Percentiles rank a stretch among this genome's conserved stretches.
Conservation (phyloP, 2,888 invertebrate species). For the Chrysina gloriosa region DNA sequence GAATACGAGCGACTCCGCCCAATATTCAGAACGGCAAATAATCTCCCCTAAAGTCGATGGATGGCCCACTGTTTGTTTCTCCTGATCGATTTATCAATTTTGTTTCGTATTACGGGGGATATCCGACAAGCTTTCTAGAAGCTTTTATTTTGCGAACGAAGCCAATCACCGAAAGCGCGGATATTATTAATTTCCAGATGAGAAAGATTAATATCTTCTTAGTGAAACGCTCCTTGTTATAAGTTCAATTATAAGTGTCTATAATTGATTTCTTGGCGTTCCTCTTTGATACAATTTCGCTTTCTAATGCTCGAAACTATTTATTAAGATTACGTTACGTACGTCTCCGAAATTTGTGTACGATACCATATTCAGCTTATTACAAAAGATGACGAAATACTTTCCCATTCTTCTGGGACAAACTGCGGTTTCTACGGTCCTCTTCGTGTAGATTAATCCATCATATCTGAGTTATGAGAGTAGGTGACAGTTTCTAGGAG, state of each 20-base stretch:
- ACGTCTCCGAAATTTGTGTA: too few species aligned
- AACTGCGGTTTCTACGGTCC: neutral
- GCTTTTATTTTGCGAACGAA: neutral
- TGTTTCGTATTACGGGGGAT: neutral
- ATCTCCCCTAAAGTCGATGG: conserved; percentile 16
- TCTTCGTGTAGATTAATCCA: conserved; percentile 20
- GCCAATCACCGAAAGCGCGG: neutral
- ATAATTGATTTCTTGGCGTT: too few species aligned
- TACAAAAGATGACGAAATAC: too few species aligned
- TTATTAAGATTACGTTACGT: too few species aligned
- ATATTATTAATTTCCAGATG: neutral
- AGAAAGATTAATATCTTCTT: too few species aligned
- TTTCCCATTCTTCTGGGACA: neutral
- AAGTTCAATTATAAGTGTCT: too few species aligned
- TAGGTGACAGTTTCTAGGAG: conserved; percentile 30
- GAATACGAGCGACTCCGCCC: neutral
- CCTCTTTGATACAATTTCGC: too few species aligned
- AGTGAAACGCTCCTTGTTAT: too few species aligned
- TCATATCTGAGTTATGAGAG: conserved; percentile 31
- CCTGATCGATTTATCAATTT: conserved; percentile 17
- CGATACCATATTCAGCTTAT: neutral
- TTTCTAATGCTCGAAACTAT: too few species aligned
- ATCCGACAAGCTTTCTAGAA: neutral
- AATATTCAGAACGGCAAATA: conserved; percentile 14
- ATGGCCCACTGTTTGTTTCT: conserved; percentile 18